These are phyloP conservation scores for Galeopterus variegatus DNA, from an alignment of 2,113 vertebrate species.

Conservation along the genomic window DNA sequence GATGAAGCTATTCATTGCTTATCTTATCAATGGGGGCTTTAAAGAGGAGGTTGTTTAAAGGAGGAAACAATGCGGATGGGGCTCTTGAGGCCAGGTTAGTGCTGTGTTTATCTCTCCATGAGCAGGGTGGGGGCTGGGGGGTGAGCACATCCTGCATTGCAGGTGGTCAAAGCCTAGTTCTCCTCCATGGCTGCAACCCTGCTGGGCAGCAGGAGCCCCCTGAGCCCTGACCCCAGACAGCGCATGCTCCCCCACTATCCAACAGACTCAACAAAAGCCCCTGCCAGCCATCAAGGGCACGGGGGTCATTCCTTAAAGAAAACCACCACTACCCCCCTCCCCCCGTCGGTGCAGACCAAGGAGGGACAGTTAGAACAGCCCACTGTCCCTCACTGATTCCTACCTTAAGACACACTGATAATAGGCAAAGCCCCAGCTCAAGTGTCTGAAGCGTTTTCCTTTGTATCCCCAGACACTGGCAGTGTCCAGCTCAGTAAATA, in stretches of 20 bases:
- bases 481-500: neutral
- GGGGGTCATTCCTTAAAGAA: neutral
- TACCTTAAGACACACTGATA: no score
- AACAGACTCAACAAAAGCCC: rapidly evolving
- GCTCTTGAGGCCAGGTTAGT: neutral
- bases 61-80: neutral
- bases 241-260: rapidly evolving
- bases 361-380: neutral
- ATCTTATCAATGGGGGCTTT: slow-evolving; percentile 4
- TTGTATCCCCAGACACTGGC: neutral
- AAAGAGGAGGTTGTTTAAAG: neutral
- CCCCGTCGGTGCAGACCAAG: neutral
- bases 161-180: neutral
- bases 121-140: rapidly evolving
- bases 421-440: neutral
- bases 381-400: neutral
- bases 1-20: neutral
- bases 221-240: neutral
- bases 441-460: neutral
- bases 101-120: neutral
- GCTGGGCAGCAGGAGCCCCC: neutral
- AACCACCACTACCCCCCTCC: neutral
- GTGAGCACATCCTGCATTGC: neutral
- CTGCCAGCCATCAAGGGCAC: neutral
- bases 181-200: neutral